A percentile compares a stretch with the other conserved stretches of the same genome.
Conservation (phyloP, 2,888 invertebrate genomes). For the Acrobasis repandana region DNA sequence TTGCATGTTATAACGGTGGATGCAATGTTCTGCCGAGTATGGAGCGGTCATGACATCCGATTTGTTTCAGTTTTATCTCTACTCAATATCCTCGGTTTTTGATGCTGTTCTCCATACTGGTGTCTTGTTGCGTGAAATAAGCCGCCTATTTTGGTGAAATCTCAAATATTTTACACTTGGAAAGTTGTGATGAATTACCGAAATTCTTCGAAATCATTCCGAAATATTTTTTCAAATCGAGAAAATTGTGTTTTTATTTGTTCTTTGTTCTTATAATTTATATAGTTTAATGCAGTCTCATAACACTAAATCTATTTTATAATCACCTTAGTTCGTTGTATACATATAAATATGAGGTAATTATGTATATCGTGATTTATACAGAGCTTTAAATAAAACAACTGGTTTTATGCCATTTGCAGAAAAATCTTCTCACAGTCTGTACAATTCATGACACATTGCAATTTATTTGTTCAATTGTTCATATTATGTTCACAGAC, state of each 20-base stretch:
- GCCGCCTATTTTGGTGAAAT: conserved; percentile 5
- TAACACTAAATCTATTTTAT: no score
- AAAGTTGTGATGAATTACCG: neutral
- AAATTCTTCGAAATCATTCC: neutral
- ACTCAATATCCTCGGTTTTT: conserved; percentile 35
- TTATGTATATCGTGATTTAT: no score
- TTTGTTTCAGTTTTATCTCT: conserved; percentile 71
- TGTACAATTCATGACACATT: neutral
- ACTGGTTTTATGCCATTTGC: neutral
- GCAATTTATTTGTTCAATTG: neutral
- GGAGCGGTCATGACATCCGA: conserved; percentile 67
- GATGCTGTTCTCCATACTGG: conserved; percentile 7
- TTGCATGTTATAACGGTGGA: conserved; percentile 63
- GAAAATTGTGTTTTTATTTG: no score
- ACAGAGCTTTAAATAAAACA: neutral
- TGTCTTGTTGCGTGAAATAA: conserved; percentile 2
- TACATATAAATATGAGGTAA: no score
- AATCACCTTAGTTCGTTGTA: no score
- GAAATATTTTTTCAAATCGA: neutral
- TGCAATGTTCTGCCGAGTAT: conserved; percentile 53
- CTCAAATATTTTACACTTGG: conserved; percentile 1
- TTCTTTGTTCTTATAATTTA: no score
- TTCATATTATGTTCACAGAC: neutral
- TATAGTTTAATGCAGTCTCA: no score
- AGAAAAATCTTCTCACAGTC: neutral